Conservation (phyloP, 2,113 vertebrate genomes). For the Numenius arquata region DNA sequence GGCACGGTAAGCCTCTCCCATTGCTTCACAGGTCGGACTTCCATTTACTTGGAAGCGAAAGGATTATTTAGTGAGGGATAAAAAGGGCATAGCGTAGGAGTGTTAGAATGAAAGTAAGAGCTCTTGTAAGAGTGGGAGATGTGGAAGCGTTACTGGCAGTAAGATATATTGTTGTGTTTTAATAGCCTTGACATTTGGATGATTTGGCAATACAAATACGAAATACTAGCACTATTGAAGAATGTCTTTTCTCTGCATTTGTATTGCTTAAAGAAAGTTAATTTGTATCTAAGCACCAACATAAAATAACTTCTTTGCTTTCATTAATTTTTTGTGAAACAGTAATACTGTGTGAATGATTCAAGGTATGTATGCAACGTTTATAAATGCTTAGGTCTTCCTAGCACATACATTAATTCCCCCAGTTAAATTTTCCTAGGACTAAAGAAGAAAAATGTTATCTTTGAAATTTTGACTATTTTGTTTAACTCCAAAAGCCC, state of each 20-base stretch:
- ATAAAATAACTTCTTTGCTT: neutral
- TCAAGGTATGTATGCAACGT: neutral
- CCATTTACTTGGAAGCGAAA: neutral
- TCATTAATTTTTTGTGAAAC: neutral
- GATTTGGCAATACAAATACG: neutral
- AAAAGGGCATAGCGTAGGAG: neutral
- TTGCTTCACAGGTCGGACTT: neutral
- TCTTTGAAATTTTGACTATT: neutral
- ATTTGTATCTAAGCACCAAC: neutral
- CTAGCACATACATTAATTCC: neutral
- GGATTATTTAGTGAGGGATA: neutral
- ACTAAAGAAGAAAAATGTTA: neutral
- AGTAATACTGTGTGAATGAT: neutral
- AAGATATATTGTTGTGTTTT: neutral
- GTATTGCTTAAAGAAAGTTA: neutral
- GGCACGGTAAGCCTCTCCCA: constrained; percentile 73
- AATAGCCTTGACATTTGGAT: neutral
- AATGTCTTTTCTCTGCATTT: neutral
- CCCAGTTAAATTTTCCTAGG: neutral
- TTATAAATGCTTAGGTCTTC: neutral
- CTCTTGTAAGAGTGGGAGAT: neutral
- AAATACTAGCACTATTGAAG: neutral
- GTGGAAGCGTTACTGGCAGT: neutral
- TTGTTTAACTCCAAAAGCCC: neutral
- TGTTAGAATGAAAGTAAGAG: neutral